Conservation (phyloP, 2,888 invertebrate genomes). For the Alviniconcha strummeri region DNA sequence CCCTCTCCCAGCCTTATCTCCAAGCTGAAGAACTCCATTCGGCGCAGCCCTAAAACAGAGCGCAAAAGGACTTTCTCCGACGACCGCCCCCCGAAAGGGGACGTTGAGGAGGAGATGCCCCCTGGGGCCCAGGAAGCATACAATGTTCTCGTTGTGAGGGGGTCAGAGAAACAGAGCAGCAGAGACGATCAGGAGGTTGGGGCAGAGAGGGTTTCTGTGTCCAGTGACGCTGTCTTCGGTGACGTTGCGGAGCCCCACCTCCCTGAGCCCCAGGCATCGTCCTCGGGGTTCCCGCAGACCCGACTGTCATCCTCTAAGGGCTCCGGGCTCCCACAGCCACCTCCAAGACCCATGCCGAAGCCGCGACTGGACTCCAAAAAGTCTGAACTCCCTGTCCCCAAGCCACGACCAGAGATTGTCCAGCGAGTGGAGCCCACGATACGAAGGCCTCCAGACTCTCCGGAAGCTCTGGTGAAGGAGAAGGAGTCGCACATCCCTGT, state of each 20-base stretch:
- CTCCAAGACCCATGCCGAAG: slow-evolving; percentile 49
- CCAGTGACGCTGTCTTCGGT: slow-evolving; percentile 22
- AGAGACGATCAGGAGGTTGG: not conserved
- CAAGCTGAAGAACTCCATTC: slow-evolving; percentile 59
- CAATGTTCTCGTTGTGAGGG: slow-evolving; percentile 89
- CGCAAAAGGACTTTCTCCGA: slow-evolving; percentile 87
- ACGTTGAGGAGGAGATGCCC: slow-evolving; percentile 77
- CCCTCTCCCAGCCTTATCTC: slow-evolving; percentile 55
- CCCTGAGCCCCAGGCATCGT: not conserved
- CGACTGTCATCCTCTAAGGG: slow-evolving; percentile 13
- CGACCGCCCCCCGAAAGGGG: slow-evolving; percentile 76
- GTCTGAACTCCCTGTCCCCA: slow-evolving; percentile 55
- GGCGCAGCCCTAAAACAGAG: slow-evolving; percentile 80
- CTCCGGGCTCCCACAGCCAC: slow-evolving; percentile 38
- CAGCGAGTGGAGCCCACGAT: slow-evolving; percentile 62
- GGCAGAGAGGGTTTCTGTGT: slow-evolving; percentile 29
- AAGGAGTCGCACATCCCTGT: slow-evolving; percentile 40
- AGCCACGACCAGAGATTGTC: slow-evolving; percentile 55
- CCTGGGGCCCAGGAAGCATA: slow-evolving; percentile 94
- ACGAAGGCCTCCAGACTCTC: slow-evolving; percentile 46
- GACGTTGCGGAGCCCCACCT: not conserved
- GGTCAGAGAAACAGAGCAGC: slow-evolving; percentile 41
- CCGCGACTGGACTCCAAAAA: slow-evolving; percentile 42
- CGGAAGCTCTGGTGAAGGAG: slow-evolving; percentile 33
- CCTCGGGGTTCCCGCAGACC: not conserved